phyloP scores from a whole-genome alignment of 2,113 vertebrate species.

The Callopanchax toddi region DNA sequence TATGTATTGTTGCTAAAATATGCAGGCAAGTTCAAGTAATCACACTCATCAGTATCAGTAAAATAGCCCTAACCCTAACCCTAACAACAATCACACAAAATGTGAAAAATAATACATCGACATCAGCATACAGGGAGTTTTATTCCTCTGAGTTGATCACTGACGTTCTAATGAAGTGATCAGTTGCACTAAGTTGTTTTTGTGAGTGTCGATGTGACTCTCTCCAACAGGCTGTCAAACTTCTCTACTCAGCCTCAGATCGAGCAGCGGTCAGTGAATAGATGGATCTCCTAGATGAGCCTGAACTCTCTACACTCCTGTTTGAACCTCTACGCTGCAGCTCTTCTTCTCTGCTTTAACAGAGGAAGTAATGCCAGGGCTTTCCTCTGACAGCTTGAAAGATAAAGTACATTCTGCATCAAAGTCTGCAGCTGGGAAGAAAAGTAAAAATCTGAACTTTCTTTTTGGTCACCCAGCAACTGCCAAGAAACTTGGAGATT shows the following conservation, averaged over 20 bases:
- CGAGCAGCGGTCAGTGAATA: neutral
- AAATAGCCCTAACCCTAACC: too few relatives aligned
- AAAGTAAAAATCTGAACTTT: too few relatives aligned
- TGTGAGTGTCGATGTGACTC: too few relatives aligned
- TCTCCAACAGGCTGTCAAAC: neutral
- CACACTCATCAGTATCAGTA: too few relatives aligned
- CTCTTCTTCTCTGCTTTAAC: neutral
- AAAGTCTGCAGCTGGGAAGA: neutral
- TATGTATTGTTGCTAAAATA: too few relatives aligned
- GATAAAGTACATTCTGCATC: too few relatives aligned
- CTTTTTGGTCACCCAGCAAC: neutral
- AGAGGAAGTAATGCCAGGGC: neutral
- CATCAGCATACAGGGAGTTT: too few relatives aligned
- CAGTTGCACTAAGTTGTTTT: neutral
- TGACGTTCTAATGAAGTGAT: too few relatives aligned
- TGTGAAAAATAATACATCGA: too few relatives aligned
- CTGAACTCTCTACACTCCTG: neutral
- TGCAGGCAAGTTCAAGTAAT: too few relatives aligned
- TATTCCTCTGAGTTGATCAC: too few relatives aligned
- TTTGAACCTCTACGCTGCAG: neutral
- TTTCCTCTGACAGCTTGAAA: neutral
- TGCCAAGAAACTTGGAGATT: neutral
- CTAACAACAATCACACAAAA: neutral
- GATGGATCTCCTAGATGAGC: neutral
- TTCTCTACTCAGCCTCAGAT: neutral